Evolutionary conservation across 2,888 invertebrate genomes (phyloP).

Genomic region (Sipha maydis): DNA sequence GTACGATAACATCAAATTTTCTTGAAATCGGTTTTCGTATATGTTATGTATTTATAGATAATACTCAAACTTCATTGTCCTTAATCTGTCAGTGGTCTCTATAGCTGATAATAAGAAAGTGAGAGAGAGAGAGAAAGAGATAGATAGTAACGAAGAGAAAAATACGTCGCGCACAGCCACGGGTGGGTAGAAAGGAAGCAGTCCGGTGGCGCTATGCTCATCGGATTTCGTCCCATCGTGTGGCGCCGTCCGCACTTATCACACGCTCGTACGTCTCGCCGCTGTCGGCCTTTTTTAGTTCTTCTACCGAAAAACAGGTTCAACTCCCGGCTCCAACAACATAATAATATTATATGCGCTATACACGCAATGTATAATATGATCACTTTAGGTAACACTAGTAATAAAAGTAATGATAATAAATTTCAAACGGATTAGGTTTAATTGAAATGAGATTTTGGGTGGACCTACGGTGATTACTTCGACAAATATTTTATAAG

Average conservation of each 20-base stretch:
- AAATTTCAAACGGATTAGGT: too few species aligned
- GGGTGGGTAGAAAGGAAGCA: neutral
- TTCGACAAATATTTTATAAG: too few species aligned
- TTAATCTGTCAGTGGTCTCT: slow-evolving; percentile 37
- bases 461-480: too few species aligned
- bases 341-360: neutral
- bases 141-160: neutral
- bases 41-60: neutral
- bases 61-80: slow-evolving; percentile 26
- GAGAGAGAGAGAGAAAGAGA: neutral
- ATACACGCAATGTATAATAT: neutral
- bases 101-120: neutral
- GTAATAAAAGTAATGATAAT: neutral
- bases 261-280: slow-evolving; percentile 17
- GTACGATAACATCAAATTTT: neutral
- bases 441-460: too few species aligned
- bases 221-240: slow-evolving; percentile 53
- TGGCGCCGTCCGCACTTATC: slow-evolving; percentile 59
- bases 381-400: neutral
- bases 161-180: neutral
- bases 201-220: slow-evolving; percentile 45
- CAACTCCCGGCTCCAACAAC: neutral
- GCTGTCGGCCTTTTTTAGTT: slow-evolving; percentile 41
- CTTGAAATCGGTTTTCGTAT: neutral
- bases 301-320: slow-evolving; percentile 44